Conservation (phyloP, 2,797 vertebrate species). For the Gadopsis bispinosus region DNA sequence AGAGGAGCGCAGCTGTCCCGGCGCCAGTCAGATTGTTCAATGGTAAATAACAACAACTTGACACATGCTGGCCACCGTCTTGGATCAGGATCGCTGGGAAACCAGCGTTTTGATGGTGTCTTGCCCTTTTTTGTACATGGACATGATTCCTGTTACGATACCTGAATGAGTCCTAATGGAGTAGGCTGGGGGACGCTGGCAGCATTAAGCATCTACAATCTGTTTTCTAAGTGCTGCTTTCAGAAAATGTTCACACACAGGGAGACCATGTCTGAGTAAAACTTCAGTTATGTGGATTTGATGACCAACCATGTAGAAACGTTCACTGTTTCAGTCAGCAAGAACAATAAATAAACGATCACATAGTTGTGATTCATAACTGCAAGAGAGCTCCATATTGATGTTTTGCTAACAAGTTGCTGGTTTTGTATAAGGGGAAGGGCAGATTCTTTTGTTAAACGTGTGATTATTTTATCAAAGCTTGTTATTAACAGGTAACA, state of each 20-base stretch:
- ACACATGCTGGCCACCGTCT: neutral
- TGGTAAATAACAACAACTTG: conserved; percentile 83
- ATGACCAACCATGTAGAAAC: neutral
- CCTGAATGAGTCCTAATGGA: neutral
- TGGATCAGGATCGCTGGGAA: neutral
- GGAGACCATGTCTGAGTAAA: neutral
- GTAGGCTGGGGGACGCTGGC: neutral
- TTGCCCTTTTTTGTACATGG: neutral
- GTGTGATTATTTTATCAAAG: neutral
- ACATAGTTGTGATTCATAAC: neutral
- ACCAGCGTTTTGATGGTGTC: neutral
- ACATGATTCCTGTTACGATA: neutral
- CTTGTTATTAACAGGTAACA: no score
- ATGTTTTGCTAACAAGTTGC: neutral
- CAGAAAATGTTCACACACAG: neutral
- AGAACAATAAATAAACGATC: neutral
- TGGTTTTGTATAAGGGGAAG: neutral
- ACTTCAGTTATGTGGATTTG: no score
- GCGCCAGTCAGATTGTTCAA: conserved; percentile 91
- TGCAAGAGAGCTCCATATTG: neutral
- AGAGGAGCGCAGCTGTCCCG: conserved; percentile 91
- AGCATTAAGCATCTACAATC: no score
- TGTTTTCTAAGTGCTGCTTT: no score
- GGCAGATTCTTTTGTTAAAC: no score
- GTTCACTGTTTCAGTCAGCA: neutral